Base-by-base conservation (phyloP, 2,888 invertebrate genomes). In the Drosophila lacicola region DNA sequence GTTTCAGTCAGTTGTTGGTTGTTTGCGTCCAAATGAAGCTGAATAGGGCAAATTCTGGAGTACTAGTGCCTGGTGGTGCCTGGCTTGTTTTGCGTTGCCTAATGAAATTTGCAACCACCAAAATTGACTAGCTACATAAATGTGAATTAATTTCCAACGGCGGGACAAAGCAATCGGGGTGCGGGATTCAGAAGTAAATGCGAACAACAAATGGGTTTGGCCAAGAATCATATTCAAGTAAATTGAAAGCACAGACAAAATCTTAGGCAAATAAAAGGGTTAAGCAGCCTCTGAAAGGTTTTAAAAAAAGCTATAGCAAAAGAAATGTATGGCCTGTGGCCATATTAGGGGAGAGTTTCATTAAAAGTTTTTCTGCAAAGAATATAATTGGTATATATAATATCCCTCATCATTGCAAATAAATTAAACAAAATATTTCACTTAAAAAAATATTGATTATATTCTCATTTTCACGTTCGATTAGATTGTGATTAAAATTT, bases 31-130 rank as follows among this genome's bases (percentile, higher is more conserved):
- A 77, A 74, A 71, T 70, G 58, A 71, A 79, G 70, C 74, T 62
- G 61, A 60, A 60, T 45, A 56, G 58, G 57, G 44, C 34, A 50
- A 42, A 42, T 41, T 46, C 14, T 19, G 49, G 42, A 39, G 53
- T 14, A 33, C 56, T 29, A 21, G 47, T 34, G 21, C 11, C 11
- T 44, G 36, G 14, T 29, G 41, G 5, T 13, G 10, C 45, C 9
- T 29, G 25, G 11, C 19, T 51, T 39, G 37, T 36, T 17, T 29
- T 50, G 17, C 62, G 54, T 45, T 47, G 58, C 57, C 67, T 75
- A 78, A 85, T 82, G 80, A 80, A 82, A 82, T 81, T 81, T 82
- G 67, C 84, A 81, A 84, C 85, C 81, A 82, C 85, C 82, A 50
- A 70, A 73, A 73, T 73, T 47, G 61, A 66, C 67, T 53, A 67